A percentile compares a stretch with the other conserved stretches of the same genome.
Conservation (phyloP, 2,888 invertebrate genomes). For the Athripsodes cinereus region DNA sequence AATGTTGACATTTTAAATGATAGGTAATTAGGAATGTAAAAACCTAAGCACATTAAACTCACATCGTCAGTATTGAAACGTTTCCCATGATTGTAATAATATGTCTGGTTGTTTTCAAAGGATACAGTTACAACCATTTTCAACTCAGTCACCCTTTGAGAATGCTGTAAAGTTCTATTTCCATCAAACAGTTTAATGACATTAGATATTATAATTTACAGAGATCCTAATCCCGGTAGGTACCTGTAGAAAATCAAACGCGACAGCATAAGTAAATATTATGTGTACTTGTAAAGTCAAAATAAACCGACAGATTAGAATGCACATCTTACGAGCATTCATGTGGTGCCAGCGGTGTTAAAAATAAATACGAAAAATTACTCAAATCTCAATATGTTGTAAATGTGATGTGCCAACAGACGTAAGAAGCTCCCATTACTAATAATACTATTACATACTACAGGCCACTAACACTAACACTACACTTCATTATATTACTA, state of each 20-base stretch:
- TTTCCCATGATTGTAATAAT: slow-evolving; percentile 1
- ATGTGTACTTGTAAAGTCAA: background rate
- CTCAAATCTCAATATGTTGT: slow-evolving; percentile 1
- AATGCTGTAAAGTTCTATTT: background rate
- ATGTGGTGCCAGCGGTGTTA: background rate
- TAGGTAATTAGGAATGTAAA: no score
- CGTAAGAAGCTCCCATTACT: no score
- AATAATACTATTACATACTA: no score
- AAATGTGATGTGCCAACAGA: no score
- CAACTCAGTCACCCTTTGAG: background rate
- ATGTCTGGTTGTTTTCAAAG: slow-evolving; percentile 8
- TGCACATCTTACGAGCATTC: background rate
- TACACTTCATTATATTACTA: no score
- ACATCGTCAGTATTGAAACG: slow-evolving; percentile 6
- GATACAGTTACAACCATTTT: slow-evolving; percentile 14
- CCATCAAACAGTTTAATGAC: no score
- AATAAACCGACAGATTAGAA: background rate
- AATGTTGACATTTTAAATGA: no score
- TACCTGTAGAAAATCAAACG: background rate
- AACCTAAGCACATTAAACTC: no score
- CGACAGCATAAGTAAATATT: background rate
- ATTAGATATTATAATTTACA: no score
- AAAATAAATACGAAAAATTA: slow-evolving; percentile 7
- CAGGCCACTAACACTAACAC: no score
- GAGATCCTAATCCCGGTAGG: background rate